Evolutionary conservation across 2,797 vertebrate genomes (phyloP).

Genomic region (Morus bassanus): DNA sequence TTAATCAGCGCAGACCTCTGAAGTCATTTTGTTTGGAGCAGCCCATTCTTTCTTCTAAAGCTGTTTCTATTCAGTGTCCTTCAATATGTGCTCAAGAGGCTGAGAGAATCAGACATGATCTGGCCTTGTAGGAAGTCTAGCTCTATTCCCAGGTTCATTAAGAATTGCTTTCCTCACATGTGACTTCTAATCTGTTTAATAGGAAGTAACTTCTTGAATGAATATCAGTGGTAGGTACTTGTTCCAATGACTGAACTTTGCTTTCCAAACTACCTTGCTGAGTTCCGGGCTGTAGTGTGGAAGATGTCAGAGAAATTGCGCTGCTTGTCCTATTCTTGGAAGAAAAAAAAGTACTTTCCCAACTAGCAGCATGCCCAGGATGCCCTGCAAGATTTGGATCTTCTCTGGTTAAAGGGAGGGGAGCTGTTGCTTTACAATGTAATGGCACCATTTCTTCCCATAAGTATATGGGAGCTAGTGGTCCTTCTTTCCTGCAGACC

Average conservation of each 20-base stretch:
- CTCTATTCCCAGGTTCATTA: not conserved
- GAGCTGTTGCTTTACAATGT: not conserved
- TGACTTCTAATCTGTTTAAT: not conserved
- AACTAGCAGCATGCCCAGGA: not conserved
- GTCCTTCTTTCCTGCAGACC: not conserved
- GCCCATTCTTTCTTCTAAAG: not conserved
- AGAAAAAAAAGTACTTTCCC: not conserved
- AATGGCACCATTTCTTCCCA: not conserved
- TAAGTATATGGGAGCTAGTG: not conserved
- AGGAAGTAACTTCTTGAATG: not conserved
- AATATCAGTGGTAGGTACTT: not conserved
- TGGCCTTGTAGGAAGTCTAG: not conserved
- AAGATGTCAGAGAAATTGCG: not conserved
- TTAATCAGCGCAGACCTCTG: not conserved
- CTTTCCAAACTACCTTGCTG: not conserved
- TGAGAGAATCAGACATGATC: not conserved
- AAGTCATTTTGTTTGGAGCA: not conserved
- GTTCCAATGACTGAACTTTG: not conserved
- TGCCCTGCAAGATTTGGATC: not conserved
- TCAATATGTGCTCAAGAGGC: not conserved
- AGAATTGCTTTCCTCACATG: not conserved
- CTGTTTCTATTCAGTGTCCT: not conserved
- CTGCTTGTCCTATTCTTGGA: not conserved
- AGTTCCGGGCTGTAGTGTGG: not conserved
- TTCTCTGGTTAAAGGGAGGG: not conserved